Conservation (phyloP, 1,140 invertebrate genomes). For the Cylas formicarius region DNA sequence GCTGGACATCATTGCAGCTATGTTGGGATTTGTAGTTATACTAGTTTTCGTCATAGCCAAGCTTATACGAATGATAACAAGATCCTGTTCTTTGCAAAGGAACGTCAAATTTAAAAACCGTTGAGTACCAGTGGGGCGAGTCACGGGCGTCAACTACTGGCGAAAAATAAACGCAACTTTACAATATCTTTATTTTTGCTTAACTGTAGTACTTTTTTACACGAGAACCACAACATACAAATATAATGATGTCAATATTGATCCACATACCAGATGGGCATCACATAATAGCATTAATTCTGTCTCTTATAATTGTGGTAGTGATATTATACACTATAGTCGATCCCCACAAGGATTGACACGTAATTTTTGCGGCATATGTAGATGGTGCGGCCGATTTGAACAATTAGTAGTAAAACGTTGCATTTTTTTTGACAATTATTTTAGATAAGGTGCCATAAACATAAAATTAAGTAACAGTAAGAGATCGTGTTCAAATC, state of each 20-base stretch:
- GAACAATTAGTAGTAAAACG: slow-evolving; percentile 9
- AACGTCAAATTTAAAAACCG: too few species aligned
- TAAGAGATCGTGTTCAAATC: too few species aligned
- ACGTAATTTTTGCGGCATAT: slow-evolving; percentile 1
- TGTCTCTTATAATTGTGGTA: slow-evolving; percentile 7
- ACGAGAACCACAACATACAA: slow-evolving; percentile 40
- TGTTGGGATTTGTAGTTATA: too few species aligned
- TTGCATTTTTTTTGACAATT: not conserved
- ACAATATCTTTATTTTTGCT: slow-evolving; percentile 9
- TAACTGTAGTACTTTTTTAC: slow-evolving; percentile 25
- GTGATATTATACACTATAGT: not conserved
- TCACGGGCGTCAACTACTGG: too few species aligned
- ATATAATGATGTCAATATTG: slow-evolving; percentile 32
- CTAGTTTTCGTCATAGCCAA: too few species aligned
- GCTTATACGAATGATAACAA: too few species aligned
- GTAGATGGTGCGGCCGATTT: slow-evolving; percentile 5
- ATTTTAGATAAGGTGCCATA: not conserved
- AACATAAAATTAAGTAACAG: too few species aligned
- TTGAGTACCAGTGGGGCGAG: too few species aligned
- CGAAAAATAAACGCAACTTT: too few species aligned
- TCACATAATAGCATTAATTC: slow-evolving; percentile 25
- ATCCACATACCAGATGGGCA: slow-evolving; percentile 43
- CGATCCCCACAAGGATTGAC: too few species aligned
- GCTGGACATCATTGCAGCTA: slow-evolving; percentile 43
- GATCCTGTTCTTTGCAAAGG: too few species aligned